A percentile compares a stretch with the other conserved stretches of the same genome.
phyloP scores from a whole-genome alignment of 35 echinoderm and acorn worm species.

The Ophioderma brevispina region DNA sequence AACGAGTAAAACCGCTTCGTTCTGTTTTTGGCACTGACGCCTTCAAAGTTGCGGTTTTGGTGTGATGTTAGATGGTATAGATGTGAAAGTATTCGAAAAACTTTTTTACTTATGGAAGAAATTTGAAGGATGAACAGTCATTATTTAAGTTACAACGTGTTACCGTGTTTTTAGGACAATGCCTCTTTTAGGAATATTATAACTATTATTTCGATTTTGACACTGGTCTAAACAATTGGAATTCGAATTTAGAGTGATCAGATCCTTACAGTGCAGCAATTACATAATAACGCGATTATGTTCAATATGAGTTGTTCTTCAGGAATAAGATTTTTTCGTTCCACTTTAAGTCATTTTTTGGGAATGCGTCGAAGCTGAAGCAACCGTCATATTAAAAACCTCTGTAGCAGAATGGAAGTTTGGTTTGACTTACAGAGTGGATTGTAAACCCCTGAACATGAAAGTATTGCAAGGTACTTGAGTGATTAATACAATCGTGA shows the following conservation, averaged over 20 bases:
- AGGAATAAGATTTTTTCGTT: neutral
- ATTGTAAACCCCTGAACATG: neutral
- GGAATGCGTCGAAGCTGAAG: neutral
- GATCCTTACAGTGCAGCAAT: too few relatives aligned
- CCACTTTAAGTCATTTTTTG: neutral
- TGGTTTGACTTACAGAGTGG: neutral
- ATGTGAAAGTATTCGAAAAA: too few relatives aligned
- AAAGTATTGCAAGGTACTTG: neutral
- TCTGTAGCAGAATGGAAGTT: neutral
- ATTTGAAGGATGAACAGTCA: too few relatives aligned
- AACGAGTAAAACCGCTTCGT: too few relatives aligned
- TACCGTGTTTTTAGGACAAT: too few relatives aligned
- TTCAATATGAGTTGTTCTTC: neutral
- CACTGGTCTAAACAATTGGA: too few relatives aligned
- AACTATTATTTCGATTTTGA: too few relatives aligned
- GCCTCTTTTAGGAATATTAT: too few relatives aligned
- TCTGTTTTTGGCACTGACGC: neutral
- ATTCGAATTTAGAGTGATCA: too few relatives aligned
- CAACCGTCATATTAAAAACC: neutral
- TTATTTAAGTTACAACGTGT: too few relatives aligned
- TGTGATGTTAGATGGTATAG: neutral
- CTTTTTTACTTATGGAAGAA: too few relatives aligned
- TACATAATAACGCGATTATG: too few relatives aligned
- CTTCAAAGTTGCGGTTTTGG: slow-evolving; percentile 3
- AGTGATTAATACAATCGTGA: neutral